Evolutionary conservation across 2,113 vertebrate species (phyloP), one percentile per base, ranked within the genome.

Genomic region (Actinemys pallida): DNA sequence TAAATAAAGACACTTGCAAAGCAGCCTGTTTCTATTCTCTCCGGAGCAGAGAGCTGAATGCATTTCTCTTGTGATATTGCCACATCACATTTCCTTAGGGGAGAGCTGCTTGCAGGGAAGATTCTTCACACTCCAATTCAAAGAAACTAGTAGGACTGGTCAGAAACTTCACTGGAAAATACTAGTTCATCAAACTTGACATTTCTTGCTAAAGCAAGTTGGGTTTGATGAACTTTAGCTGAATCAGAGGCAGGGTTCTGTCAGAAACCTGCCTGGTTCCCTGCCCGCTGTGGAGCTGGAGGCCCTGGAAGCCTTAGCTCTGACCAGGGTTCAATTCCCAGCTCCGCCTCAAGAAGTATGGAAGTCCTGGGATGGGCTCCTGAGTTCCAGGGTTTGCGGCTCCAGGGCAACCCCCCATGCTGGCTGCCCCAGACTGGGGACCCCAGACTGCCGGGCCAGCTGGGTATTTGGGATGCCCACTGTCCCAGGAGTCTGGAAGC

Each of bases 31-130:
- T 4, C 9, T 2, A 2, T 62, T 90, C 31, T 86, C 6, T 29
- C 87, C 35, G 5, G 27, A 25, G 49, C n/a, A 65, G 53, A 81
- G 49, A 17, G 4, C 42, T 85, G 31, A 22, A 1, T 84, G 5
- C 57, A n/a, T 72, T 19, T 27, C 52, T 65, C 29, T 87, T 47
- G 87, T 75, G 56, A 6, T 3, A 62, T 4, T 45, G 6, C 62
- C 16, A 35, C 62, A 69, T n/a, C 8, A n/a, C 35, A 16, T 57
- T 79, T 87, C 85, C 12, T 85, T 86, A 29, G 0, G 0, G 79
- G 88, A 93, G n/a, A 90, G 52, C 84, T 86, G 88, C 9, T 89
- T 95, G 52, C 56, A 14, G 39, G 49, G 81, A 83, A 86, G 3
- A 88, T 25, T 8, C 76, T 91, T 76, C 90, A 54, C 76, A 69